phyloP scores from a whole-genome alignment of 2,888 invertebrate species.

The Eristalis tenax region DNA sequence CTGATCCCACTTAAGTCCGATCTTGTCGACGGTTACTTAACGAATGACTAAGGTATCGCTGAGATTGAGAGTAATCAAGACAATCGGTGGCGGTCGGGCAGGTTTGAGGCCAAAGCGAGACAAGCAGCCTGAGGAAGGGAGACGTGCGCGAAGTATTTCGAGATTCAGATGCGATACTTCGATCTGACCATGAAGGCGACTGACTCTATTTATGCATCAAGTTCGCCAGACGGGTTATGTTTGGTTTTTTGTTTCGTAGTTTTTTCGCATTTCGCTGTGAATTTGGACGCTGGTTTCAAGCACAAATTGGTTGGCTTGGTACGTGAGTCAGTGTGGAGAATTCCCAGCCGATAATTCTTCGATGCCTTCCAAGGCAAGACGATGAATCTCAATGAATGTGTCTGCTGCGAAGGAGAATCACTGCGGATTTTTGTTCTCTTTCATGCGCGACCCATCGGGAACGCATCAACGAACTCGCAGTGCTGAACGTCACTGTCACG shows the following conservation, averaged over 20 bases:
- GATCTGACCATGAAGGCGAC: constrained; percentile 39
- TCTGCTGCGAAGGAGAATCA: background rate
- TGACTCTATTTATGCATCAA: constrained; percentile 1
- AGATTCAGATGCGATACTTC: constrained; percentile 23
- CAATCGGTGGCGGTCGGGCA: background rate
- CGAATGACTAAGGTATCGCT: constrained; percentile 48
- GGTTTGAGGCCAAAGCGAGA: background rate
- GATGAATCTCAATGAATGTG: background rate
- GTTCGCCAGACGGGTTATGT: background rate
- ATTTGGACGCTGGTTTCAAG: background rate
- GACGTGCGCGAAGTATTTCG: background rate
- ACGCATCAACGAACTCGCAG: background rate
- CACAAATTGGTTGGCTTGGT: background rate
- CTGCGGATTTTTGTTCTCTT: background rate
- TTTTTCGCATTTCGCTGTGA: background rate
- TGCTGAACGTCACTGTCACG: background rate
- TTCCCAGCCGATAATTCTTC: background rate
- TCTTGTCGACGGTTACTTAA: constrained; percentile 42
- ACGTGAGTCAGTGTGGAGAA: background rate
- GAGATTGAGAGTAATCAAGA: constrained; percentile 14
- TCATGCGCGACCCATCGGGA: background rate
- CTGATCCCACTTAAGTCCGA: constrained; percentile 39
- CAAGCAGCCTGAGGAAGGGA: background rate
- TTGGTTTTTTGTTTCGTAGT: background rate
- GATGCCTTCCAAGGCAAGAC: background rate